These are phyloP conservation scores for Lagorchestes hirsutus DNA, from an alignment of 2,797 vertebrate species.

Conservation along the genomic window DNA sequence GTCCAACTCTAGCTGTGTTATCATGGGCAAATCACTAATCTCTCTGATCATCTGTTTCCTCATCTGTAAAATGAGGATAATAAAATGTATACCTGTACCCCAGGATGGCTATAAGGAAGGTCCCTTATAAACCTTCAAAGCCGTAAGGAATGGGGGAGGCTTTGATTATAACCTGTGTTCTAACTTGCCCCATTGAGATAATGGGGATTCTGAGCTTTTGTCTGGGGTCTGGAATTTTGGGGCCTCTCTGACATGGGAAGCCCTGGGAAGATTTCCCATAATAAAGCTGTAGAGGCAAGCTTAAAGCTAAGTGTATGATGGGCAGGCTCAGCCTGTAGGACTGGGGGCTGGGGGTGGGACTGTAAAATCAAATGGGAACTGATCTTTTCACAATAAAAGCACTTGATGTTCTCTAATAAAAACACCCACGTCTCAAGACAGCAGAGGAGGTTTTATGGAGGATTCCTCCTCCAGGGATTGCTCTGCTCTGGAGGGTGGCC, in stretches of 20 bases:
- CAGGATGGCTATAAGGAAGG: background rate
- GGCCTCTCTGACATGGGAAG: background rate
- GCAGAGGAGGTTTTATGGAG: background rate
- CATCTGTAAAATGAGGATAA: background rate
- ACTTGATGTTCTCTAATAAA: slow-evolving; percentile 9
- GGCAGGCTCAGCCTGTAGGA: background rate
- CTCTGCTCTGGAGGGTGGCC: background rate
- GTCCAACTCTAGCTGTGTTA: background rate
- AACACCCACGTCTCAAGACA: background rate
- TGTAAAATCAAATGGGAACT: background rate
- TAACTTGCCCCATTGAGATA: background rate
- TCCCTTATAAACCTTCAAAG: background rate
- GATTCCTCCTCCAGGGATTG: background rate
- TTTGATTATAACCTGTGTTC: background rate
- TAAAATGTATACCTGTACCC: background rate
- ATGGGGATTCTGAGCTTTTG: background rate
- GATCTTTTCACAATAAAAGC: slow-evolving; percentile 1
- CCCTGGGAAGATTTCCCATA: background rate
- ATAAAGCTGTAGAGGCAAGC: background rate
- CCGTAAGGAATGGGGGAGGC: background rate
- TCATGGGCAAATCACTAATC: background rate
- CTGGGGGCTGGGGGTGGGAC: background rate
- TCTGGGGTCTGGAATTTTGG: background rate
- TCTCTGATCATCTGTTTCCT: background rate
- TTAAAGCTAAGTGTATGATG: slow-evolving; percentile 5